phyloP scores from a whole-genome alignment of 2,113 vertebrate species.

The Actenoides hombroni region DNA sequence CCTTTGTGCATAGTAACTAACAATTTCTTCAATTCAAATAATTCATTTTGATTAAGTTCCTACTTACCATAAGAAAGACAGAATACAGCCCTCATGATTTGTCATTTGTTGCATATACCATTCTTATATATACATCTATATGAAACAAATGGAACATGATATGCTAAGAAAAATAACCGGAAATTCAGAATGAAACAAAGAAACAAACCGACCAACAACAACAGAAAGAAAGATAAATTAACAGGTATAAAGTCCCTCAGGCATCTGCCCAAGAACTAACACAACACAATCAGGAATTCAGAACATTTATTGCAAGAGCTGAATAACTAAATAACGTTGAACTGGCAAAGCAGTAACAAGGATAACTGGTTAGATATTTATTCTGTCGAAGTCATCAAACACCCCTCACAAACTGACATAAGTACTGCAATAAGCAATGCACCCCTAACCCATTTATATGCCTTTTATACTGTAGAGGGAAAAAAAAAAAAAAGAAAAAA shows the following conservation, averaged over 20 bases:
- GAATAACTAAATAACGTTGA: slow-evolving; percentile 91
- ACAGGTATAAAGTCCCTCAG: slow-evolving; percentile 22
- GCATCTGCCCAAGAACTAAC: slow-evolving; percentile 73
- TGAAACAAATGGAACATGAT: neutral
- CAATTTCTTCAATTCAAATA: neutral
- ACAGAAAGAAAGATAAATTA: neutral
- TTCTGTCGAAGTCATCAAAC: slow-evolving; percentile 91
- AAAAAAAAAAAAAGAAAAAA: slow-evolving; percentile 79
- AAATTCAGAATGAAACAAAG: slow-evolving; percentile 32
- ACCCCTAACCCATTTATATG: slow-evolving; percentile 86
- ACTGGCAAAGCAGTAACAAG: slow-evolving; percentile 94
- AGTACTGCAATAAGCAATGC: slow-evolving; percentile 95
- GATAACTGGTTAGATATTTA: slow-evolving; percentile 98
- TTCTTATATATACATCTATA: neutral
- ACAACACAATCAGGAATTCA: slow-evolving; percentile 85
- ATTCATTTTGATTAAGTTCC: neutral
- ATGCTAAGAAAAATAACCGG: neutral
- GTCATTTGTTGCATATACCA: neutral
- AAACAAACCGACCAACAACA: neutral
- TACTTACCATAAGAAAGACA: neutral
- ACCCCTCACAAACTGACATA: slow-evolving; percentile 95
- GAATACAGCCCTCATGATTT: neutral
- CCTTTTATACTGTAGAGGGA: slow-evolving; percentile 85
- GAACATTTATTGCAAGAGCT: slow-evolving; percentile 99
- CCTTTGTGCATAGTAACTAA: neutral